These are phyloP conservation scores for Steinernema scapterisci DNA, from an alignment of 2,888 invertebrate species.

Conservation along the genomic window DNA sequence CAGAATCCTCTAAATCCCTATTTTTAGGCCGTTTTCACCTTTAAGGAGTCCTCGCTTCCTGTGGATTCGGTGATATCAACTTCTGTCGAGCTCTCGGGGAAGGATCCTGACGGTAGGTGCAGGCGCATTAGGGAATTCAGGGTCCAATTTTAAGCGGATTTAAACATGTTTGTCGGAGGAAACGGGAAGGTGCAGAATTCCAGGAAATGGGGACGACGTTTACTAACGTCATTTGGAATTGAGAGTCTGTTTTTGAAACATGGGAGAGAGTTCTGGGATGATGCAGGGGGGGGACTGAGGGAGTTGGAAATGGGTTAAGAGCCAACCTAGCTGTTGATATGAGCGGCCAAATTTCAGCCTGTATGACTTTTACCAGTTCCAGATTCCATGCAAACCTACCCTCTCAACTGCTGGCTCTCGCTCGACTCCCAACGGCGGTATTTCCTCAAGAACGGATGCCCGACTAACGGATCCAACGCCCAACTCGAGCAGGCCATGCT, in stretches of 20 bases:
- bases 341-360: too few species aligned
- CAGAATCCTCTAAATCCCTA: neutral
- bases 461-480: neutral
- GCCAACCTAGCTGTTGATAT: too few species aligned
- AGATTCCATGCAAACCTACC: conserved; percentile 4
- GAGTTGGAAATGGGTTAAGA: neutral
- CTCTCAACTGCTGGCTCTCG: conserved; percentile 21
- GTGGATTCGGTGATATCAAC: neutral
- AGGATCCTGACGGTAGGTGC: neutral
- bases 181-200: neutral
- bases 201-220: neutral
- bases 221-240: neutral
- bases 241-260: neutral
- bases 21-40: conserved; percentile 14
- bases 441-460: conserved; percentile 17
- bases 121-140: neutral
- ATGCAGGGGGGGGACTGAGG: neutral
- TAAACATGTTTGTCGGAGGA: neutral
- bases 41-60: neutral
- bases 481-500: neutral
- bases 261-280: neutral
- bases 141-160: neutral
- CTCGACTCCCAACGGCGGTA: neutral
- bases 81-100: neutral
- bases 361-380: neutral